These are phyloP conservation scores for Cyclophora punctaria DNA, from an alignment of 2,888 invertebrate species.

Conservation along the genomic window DNA sequence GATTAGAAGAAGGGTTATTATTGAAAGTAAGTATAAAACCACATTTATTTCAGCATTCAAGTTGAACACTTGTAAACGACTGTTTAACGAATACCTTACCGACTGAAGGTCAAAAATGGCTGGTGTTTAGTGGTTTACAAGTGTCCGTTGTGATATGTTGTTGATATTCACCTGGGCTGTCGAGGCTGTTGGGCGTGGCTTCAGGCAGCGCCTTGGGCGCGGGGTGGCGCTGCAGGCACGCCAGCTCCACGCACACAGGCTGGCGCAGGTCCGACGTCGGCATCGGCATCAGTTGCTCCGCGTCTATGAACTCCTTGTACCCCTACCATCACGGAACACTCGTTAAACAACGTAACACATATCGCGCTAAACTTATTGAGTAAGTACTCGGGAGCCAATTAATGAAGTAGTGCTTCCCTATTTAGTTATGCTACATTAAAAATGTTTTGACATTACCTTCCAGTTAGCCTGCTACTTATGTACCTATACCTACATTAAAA, in stretches of 20 bases:
- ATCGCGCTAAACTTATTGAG: no score
- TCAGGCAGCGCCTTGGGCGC: conserved; percentile 69
- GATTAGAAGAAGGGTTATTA: no score
- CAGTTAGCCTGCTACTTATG: no score
- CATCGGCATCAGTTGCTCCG: conserved; percentile 91
- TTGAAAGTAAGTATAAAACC: no score
- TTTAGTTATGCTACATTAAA: no score
- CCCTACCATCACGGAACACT: conserved; percentile 70
- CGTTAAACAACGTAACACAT: no score
- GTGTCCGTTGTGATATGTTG: conserved; percentile 13
- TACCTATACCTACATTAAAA: no score
- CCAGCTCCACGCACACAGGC: conserved; percentile 88
- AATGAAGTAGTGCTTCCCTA: no score
- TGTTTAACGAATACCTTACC: neutral
- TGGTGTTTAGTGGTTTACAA: conserved; percentile 21
- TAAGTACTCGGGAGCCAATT: no score
- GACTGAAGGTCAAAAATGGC: neutral
- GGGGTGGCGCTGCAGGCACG: conserved; percentile 76
- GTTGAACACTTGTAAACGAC: conserved; percentile 24
- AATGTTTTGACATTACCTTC: no score
- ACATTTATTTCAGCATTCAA: no score
- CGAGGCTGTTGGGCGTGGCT: conserved; percentile 68
- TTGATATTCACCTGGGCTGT: conserved; percentile 59
- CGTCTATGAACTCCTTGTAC: conserved; percentile 93
- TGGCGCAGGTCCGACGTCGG: conserved; percentile 88